Evolutionary conservation across 2,797 vertebrate species (phyloP).

Genomic region (Poeciliopsis gracilis): DNA sequence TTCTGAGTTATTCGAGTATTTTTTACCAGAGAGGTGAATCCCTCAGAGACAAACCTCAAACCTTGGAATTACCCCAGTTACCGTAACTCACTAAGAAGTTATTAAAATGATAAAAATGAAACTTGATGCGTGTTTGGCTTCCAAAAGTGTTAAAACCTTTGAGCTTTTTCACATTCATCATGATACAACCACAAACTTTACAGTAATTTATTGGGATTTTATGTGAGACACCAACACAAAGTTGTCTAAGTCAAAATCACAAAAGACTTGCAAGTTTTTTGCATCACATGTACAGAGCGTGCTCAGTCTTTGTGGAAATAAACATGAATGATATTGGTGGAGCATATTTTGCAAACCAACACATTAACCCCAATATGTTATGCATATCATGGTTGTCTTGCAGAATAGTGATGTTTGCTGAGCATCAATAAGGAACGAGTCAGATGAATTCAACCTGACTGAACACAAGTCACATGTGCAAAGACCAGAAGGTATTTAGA

Average conservation of each 20-base stretch:
- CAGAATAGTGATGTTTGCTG: no score
- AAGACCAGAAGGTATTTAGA: no score
- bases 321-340: no score
- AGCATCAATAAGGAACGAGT: no score
- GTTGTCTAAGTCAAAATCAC: background rate
- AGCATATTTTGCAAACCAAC: no score
- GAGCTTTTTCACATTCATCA: background rate
- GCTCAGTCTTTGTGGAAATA: no score
- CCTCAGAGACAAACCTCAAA: conserved; percentile 7
- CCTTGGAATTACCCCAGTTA: background rate
- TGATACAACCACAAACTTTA: background rate
- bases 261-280: background rate
- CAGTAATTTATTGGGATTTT: background rate
- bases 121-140: background rate
- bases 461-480: no score
- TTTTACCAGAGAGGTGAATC: conserved; percentile 24
- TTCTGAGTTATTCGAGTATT: background rate
- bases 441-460: no score
- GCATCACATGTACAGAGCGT: no score
- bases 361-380: no score
- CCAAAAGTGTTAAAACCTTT: background rate
- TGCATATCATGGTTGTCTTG: no score
- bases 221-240: background rate
- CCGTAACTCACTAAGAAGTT: background rate
- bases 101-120: background rate